These are phyloP conservation scores for Cephus sareptanus DNA, from an alignment of 2,888 invertebrate species.

Conservation along the genomic window DNA sequence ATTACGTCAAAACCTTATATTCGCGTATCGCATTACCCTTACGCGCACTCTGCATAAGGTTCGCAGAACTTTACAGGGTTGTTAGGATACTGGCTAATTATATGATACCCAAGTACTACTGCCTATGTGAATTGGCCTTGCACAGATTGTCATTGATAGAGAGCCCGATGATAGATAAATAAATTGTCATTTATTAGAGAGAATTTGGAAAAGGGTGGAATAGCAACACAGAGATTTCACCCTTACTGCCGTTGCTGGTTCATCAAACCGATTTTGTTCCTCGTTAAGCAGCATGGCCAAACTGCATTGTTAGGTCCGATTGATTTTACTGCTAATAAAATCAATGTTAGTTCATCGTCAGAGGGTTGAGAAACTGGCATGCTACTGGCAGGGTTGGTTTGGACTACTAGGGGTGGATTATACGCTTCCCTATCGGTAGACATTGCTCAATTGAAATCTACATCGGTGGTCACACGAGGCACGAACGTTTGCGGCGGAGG, in stretches of 20 bases:
- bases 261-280: constrained; percentile 27
- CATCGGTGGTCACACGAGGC: constrained; percentile 46
- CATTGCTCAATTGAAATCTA: constrained; percentile 55
- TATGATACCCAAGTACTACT: background rate
- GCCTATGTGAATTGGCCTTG: background rate
- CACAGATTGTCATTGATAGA: too few relatives aligned
- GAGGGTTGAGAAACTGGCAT: constrained; percentile 10
- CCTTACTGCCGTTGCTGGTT: background rate
- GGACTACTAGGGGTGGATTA: constrained; percentile 40
- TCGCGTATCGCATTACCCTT: background rate
- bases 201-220: background rate
- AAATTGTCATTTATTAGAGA: background rate
- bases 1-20: constrained; percentile 25
- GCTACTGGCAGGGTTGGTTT: background rate
- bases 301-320: constrained; percentile 34
- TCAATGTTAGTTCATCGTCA: constrained; percentile 46
- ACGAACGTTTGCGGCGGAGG: constrained; percentile 23
- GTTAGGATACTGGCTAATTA: background rate
- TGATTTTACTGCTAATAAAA: constrained; percentile 48
- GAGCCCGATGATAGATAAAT: too few relatives aligned
- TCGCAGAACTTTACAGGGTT: background rate
- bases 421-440: constrained; percentile 45
- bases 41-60: constrained; percentile 3
- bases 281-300: constrained; percentile 30
- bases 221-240: background rate